These are phyloP conservation scores for Lasioglossum vierecki DNA, from an alignment of 2,888 invertebrate species.

Conservation along the genomic window DNA sequence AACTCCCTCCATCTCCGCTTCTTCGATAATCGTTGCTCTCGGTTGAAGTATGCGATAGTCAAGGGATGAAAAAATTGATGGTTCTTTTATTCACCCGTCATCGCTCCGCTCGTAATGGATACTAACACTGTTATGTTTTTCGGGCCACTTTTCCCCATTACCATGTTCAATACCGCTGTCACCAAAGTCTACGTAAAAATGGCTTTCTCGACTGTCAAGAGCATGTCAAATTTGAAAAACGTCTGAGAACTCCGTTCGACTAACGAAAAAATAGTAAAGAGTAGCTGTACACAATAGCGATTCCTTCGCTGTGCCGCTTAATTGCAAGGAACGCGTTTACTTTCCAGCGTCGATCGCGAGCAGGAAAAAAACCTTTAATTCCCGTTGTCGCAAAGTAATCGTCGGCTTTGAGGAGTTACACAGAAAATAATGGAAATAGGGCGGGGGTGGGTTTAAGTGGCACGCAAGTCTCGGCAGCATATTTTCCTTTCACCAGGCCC, in stretches of 20 bases:
- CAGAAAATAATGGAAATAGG: not conserved
- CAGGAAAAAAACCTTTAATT: not conserved
- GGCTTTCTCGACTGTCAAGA: no score
- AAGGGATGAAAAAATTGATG: no score
- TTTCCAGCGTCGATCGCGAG: not conserved
- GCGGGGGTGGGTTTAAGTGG: not conserved
- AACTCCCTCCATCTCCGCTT: not conserved
- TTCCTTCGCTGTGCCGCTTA: not conserved
- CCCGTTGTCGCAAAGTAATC: not conserved
- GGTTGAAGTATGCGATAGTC: not conserved
- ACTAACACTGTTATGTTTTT: no score
- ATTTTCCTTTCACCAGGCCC: not conserved
- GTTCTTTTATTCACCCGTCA: no score
- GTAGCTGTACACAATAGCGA: not conserved
- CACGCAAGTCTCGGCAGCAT: not conserved
- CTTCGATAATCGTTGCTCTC: not conserved
- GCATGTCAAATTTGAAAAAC: not conserved
- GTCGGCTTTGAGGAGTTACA: not conserved
- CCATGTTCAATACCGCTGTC: no score
- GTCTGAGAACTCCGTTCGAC: not conserved
- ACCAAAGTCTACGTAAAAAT: not conserved
- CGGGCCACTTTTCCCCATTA: no score
- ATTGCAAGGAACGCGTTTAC: not conserved
- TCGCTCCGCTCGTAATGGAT: no score
- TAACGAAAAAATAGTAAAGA: not conserved